phyloP scores from a whole-genome alignment of 2,888 invertebrate species.

The Hypomecis punctinalis region DNA sequence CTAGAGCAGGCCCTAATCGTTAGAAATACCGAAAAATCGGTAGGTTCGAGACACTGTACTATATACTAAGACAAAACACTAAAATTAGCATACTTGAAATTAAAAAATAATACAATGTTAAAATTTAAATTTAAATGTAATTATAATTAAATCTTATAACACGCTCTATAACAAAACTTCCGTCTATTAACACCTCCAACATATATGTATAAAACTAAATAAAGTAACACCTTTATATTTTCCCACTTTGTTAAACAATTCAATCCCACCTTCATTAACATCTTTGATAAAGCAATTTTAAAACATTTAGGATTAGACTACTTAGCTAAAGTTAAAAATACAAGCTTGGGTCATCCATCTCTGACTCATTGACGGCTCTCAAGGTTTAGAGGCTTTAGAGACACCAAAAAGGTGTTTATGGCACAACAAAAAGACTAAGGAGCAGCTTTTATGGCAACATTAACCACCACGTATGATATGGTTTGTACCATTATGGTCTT shows the following conservation, averaged over 20 bases:
- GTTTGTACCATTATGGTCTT: slow-evolving; percentile 12
- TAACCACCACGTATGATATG: slow-evolving; percentile 20
- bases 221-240: slow-evolving; percentile 18
- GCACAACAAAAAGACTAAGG: slow-evolving; percentile 33
- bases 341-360: slow-evolving; percentile 29
- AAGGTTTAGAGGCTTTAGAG: slow-evolving; percentile 35
- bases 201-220: slow-evolving; percentile 9
- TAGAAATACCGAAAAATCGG: no score
- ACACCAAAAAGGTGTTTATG: slow-evolving; percentile 40
- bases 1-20: no score
- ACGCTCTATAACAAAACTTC: not conserved
- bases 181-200: not conserved
- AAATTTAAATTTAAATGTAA: no score
- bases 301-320: slow-evolving; percentile 20
- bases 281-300: slow-evolving; percentile 21
- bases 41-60: no score
- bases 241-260: slow-evolving; percentile 13
- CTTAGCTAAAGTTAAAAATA: slow-evolving; percentile 25
- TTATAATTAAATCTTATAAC: no score
- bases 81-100: no score
- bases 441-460: slow-evolving; percentile 32
- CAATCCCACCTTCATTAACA: slow-evolving; percentile 22
- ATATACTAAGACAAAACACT: no score
- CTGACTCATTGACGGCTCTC: slow-evolving; percentile 33
- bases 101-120: no score